phyloP scores from a whole-genome alignment of 2,113 vertebrate genomes.

The Entelurus aequoreus region DNA sequence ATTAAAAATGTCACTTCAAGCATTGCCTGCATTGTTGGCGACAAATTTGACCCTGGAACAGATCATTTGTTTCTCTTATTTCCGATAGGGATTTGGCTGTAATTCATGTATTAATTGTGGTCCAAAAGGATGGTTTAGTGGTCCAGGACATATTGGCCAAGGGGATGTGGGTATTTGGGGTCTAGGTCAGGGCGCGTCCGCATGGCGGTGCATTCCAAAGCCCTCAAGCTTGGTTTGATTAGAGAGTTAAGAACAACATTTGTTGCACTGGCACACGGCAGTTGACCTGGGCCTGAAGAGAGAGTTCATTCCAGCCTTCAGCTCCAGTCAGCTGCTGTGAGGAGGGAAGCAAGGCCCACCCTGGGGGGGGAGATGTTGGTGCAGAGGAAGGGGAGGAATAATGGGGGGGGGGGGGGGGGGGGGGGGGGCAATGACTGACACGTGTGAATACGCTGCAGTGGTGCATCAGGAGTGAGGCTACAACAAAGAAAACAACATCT shows the following conservation, averaged over 20 bases:
- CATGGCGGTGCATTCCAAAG: neutral
- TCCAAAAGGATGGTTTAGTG: no score
- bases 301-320: no score
- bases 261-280: neutral
- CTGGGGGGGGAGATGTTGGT: neutral
- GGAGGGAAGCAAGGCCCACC: neutral
- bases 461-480: no score
- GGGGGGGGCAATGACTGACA: neutral
- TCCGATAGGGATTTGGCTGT: neutral
- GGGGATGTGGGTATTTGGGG: neutral
- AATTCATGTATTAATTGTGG: no score
- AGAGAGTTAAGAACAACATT: neutral
- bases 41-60: no score
- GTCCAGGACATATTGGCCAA: no score
- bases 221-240: neutral
- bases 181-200: neutral
- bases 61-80: neutral
- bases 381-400: neutral
- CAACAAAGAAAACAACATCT: no score
- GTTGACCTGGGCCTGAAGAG: neutral
- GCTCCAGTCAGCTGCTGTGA: constrained; percentile 8
- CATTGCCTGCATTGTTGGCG: no score
- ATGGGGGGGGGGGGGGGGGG: no score
- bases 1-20: no score
- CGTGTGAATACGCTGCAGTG: neutral